These are phyloP conservation scores for Globicephala melas DNA, from an alignment of 2,113 vertebrate genomes.

Conservation along the genomic window DNA sequence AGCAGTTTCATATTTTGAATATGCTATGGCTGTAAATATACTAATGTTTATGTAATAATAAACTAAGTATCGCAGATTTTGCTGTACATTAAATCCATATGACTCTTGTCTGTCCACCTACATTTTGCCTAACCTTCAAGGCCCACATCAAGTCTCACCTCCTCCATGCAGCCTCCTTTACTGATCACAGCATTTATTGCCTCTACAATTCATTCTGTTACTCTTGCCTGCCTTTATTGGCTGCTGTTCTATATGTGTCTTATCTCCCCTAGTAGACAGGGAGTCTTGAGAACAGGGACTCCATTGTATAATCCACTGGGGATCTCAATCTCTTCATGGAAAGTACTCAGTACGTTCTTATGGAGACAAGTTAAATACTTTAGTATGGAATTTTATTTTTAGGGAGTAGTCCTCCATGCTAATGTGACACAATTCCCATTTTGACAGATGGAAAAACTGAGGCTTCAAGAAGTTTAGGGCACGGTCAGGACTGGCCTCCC, in stretches of 20 bases:
- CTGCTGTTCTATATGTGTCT: background rate
- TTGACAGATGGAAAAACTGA: background rate
- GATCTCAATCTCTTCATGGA: background rate
- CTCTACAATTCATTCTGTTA: background rate
- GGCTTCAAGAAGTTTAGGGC: background rate
- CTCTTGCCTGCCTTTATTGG: background rate
- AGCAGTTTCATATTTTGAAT: background rate
- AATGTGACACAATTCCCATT: background rate
- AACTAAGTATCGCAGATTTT: background rate
- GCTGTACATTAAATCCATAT: background rate
- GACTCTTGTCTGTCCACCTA: background rate
- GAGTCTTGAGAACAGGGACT: background rate
- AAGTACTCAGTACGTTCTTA: background rate
- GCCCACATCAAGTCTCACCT: background rate
- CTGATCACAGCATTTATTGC: background rate
- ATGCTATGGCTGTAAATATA: background rate
- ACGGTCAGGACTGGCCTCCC: background rate
- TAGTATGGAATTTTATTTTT: background rate
- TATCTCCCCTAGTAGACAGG: background rate
- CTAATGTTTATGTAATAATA: background rate
- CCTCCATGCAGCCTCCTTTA: background rate
- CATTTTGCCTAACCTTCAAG: background rate
- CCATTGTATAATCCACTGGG: background rate
- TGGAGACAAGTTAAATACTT: background rate
- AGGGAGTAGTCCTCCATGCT: background rate